Conservation (phyloP, 2,797 vertebrate species). For the Chaunax sp. region DNA sequence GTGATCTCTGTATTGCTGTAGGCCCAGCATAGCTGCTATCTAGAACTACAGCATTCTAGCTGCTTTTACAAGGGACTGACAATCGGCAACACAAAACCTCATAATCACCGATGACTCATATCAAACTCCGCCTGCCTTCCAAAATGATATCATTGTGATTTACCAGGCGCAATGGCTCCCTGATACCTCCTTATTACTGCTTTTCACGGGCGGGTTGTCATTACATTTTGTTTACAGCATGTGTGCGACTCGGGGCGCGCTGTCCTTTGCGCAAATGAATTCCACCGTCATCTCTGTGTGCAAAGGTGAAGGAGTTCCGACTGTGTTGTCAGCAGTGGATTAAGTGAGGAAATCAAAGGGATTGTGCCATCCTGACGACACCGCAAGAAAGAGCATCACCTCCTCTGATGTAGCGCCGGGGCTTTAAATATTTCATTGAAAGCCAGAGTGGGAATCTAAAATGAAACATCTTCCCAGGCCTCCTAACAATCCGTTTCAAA, state of each 20-base stretch:
- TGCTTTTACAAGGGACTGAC: slow-evolving; percentile 5
- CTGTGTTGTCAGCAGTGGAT: slow-evolving; percentile 25
- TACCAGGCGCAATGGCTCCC: slow-evolving; percentile 27
- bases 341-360: slow-evolving; percentile 65
- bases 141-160: slow-evolving; percentile 42
- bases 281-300: slow-evolving; percentile 46
- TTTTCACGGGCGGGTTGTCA: slow-evolving; percentile 10
- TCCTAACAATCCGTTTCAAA: background rate
- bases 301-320: slow-evolving; percentile 28
- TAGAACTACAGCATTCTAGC: background rate
- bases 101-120: slow-evolving; percentile 44
- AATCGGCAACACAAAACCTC: slow-evolving; percentile 35
- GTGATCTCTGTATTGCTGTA: background rate
- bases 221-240: slow-evolving; percentile 22
- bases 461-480: background rate
- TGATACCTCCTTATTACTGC: slow-evolving; percentile 27
- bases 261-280: slow-evolving; percentile 38
- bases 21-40: background rate
- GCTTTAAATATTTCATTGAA: slow-evolving; percentile 39
- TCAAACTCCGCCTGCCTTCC: slow-evolving; percentile 28
- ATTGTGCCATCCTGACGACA: slow-evolving; percentile 61
- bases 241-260: slow-evolving; percentile 6
- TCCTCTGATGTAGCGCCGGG: slow-evolving; percentile 28
- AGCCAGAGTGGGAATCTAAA: background rate
- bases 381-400: slow-evolving; percentile 51